Conservation (phyloP, 2,797 vertebrate genomes). For the Centroberyx gerrardi region DNA sequence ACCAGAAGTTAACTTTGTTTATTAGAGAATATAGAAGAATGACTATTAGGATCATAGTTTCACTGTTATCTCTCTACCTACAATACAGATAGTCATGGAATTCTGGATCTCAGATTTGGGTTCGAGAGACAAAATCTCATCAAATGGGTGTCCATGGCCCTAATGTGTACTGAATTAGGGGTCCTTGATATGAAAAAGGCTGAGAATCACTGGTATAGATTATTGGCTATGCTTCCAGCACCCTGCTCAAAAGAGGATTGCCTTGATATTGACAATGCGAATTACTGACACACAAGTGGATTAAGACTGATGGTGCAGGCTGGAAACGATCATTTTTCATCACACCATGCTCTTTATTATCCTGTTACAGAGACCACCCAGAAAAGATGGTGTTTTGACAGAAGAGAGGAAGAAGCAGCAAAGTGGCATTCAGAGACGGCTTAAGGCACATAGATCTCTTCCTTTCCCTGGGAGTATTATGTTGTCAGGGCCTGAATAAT, state of each 20-base stretch:
- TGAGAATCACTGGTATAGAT: too few species aligned
- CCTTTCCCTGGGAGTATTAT: constrained; percentile 59
- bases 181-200: too few species aligned
- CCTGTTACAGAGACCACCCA: background rate
- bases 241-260: constrained; percentile 44
- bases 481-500: constrained; percentile 71
- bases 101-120: too few species aligned
- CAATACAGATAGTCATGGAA: too few species aligned
- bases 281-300: constrained; percentile 33
- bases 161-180: too few species aligned
- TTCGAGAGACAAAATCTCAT: too few species aligned
- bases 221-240: constrained; percentile 36
- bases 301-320: background rate
- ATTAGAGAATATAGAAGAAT: too few species aligned
- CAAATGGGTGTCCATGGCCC: too few species aligned
- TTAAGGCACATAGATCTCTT: constrained; percentile 55
- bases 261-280: constrained; percentile 49
- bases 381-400: constrained; percentile 46
- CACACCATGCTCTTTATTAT: constrained; percentile 8
- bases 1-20: too few species aligned
- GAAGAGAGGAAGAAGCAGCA: constrained; percentile 25
- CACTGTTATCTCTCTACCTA: too few species aligned
- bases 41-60: too few species aligned
- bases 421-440: constrained; percentile 45
- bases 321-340: constrained; percentile 30